Evolutionary conservation across 2,797 vertebrate genomes (phyloP), one percentile per base, ranked within the genome.

Genomic region (Myotis daubentonii): DNA sequence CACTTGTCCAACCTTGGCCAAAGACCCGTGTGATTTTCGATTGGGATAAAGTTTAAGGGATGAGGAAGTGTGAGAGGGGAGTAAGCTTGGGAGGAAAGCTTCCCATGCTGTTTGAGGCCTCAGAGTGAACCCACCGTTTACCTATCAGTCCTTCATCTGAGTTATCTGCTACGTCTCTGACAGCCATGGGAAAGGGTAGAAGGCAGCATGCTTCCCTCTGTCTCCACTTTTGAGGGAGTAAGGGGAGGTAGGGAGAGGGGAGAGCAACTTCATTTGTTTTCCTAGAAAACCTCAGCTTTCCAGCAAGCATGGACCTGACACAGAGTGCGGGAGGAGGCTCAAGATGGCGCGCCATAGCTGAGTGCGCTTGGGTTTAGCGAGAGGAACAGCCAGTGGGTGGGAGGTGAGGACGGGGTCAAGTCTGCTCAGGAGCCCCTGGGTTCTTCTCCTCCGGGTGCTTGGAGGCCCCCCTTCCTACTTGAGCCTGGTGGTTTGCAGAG

Each of bases 211-310:
- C 15, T 49, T 11, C 60, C 30, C 23, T 36, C 36, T 30, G 28
- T 15, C 44, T 47, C 82, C 16, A 25, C 9, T 38, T 68, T 49
- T 23, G 2, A 28, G 8, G 30, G 9, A 38, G 28, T 19, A 30
- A 13, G 55, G 30, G 36, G 20, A 62, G 8, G 20, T 8, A 6
- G 30, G 12, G 9, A 28, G 53, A 49, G 19, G 38, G 57, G 49
- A 38, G 53, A 91, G 30, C 16, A 60, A 74, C 49, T 71, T 12
- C 11, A 15, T 55, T 75, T 80, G 65, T 83, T 89, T 95, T 87
- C 87, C 44, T 80, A 86, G 85, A 66, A 93, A 80, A 70, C 82
- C 55, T 92, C 65, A 66, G 68, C 71, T 95, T 94, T 57, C 87
- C 38, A 71, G 74, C 55, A 47, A 82, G 62, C 16, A 2, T 15